phyloP scores from a whole-genome alignment of 2,888 invertebrate species.

The Drosophila robusta region DNA sequence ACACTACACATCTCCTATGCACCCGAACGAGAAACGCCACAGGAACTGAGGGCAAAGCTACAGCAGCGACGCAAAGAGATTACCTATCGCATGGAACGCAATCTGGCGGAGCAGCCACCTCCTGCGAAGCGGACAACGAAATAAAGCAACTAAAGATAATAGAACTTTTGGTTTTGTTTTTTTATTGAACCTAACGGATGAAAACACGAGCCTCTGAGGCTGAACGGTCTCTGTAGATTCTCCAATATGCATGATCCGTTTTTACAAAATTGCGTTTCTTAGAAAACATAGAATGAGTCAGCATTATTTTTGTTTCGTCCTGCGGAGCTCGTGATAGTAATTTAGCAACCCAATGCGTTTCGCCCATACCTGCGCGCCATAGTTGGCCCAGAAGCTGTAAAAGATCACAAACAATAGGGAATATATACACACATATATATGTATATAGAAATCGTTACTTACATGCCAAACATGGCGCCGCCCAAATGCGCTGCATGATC shows the following conservation, averaged over 20 bases:
- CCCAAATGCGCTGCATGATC: constrained; percentile 99
- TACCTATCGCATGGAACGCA: constrained; percentile 80
- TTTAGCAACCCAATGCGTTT: constrained; percentile 77
- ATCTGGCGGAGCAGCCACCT: constrained; percentile 22
- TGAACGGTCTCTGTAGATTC: constrained; percentile 29
- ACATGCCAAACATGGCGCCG: constrained; percentile 96
- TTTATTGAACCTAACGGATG: constrained; percentile 61
- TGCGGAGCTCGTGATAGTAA: constrained; percentile 82
- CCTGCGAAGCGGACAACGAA: constrained; percentile 15
- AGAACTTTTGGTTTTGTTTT: constrained; percentile 28
- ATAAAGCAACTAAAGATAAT: background rate
- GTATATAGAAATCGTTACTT: constrained; percentile 59
- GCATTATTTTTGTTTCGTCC: constrained; percentile 77
- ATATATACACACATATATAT: background rate
- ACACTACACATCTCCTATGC: constrained; percentile 94
- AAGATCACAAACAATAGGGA: background rate
- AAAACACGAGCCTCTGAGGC: constrained; percentile 46
- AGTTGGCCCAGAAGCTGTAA: constrained; percentile 82
- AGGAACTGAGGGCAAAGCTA: constrained; percentile 91
- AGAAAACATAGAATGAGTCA: constrained; percentile 3
- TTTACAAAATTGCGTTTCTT: constrained; percentile 7
- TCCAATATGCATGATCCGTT: constrained; percentile 15
- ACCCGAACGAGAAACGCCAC: constrained; percentile 91
- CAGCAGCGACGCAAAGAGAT: constrained; percentile 89
- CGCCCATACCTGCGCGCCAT: constrained; percentile 81